These are phyloP conservation scores for Brachionus angularis DNA, from an alignment of 1,140 invertebrate species.

Conservation along the genomic window DNA sequence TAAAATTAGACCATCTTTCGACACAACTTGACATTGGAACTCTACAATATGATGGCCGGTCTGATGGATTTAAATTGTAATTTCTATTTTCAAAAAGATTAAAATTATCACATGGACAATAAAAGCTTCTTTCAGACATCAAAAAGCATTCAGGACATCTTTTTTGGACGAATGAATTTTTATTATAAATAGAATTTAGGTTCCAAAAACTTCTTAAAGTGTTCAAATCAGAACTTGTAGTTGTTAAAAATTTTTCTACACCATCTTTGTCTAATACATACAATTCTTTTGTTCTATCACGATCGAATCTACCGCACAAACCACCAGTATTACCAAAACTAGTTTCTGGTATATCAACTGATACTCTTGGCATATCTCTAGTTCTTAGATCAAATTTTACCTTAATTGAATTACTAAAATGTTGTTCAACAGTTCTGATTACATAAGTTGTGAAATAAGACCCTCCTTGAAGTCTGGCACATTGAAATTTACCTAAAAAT, in stretches of 20 bases:
- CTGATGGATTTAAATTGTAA: neutral
- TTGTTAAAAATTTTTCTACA: conserved; percentile 28
- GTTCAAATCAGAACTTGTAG: neutral
- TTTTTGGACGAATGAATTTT: neutral
- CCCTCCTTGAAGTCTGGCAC: conserved; percentile 13
- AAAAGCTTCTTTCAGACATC: conserved; percentile 20
- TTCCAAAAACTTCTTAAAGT: neutral
- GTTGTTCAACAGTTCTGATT: conserved; percentile 15
- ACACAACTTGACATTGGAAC: conserved; percentile 16
- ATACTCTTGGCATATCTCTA: neutral
- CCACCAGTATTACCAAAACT: neutral
- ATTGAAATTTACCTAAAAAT: neutral
- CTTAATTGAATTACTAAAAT: conserved; percentile 11
- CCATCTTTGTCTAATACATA: conserved; percentile 26
- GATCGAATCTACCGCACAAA: conserved; percentile 18
- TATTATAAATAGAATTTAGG: conserved; percentile 10
- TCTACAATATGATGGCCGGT: conserved; percentile 10
- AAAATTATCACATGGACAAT: conserved; percentile 41
- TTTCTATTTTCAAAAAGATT: neutral
- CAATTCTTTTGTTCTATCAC: conserved; percentile 1
- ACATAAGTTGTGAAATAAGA: neutral
- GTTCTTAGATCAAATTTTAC: conserved; percentile 8
- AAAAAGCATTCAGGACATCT: conserved; percentile 32
- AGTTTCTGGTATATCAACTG: neutral
- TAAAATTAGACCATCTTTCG: conserved; percentile 9